Base-by-base conservation (phyloP, 2,888 invertebrate genomes). In the Lithophane socia region DNA sequence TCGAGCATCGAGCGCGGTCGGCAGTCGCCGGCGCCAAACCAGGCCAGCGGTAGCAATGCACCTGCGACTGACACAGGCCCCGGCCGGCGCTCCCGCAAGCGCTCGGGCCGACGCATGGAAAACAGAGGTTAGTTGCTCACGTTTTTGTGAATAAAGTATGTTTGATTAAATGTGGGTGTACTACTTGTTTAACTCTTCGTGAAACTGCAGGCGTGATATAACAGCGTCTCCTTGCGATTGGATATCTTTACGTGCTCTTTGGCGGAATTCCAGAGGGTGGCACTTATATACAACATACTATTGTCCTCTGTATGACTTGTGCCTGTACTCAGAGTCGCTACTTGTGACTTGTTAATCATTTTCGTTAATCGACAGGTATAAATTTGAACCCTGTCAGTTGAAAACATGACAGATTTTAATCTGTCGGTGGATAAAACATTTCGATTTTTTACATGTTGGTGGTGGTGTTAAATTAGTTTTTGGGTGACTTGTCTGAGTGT, bases 1-100 rank as follows among this genome's bases (percentile, higher is more conserved):
- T 86, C 92, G 3, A 96, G 95, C 81, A 85, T 86, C 5, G 96
- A 96, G 79, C 92, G 95, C 2, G 94, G 94, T 1, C 93, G 94
- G 4, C 93, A 92, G 73, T 94, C 95, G 0, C 94, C 95, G 1
- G 90, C 91, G 72, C 91, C 90, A 12, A 86, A 86, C 67, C 85
- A 80, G 47, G 86, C 83, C 47, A 89, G 88, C 64, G 63, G 77
- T 67, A 85, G 74, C 77, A 86, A 18, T 18, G 77, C 64, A 77
- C 69, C 67, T 80, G 86, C 47, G 78, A 77, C 29, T 58, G 89
- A 68, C 54, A 91, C 75, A 72, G 93, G 70, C 18, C 67, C 80
- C 13, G 84, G 66, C 37, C 91, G 75, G 82, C 92, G 89, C 79
- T 89, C 87, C 79, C 92, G 84, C 89, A 92, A 88, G 76, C 93